A percentile compares a stretch with the other conserved stretches of the same genome.
Conservation (phyloP, 2,113 vertebrate species). For the Etheostoma cragini region DNA sequence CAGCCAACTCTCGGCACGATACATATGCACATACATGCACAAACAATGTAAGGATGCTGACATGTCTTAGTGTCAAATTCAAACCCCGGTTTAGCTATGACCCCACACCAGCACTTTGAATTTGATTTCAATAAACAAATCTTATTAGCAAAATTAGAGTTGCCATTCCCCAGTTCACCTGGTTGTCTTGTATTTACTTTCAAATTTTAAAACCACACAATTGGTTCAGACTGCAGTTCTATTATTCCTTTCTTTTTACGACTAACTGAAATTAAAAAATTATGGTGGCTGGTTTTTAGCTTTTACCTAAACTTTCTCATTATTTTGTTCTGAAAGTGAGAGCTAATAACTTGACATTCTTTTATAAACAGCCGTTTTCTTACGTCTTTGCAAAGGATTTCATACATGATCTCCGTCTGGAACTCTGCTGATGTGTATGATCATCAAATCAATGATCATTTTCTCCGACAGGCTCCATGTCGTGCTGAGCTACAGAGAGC, state of each 20-base stretch:
- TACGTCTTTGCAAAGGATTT: neutral
- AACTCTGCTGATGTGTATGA: neutral
- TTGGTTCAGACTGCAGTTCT: neutral
- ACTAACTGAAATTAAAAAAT: neutral
- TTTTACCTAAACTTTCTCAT: neutral
- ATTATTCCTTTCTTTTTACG: neutral
- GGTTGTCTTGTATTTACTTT: neutral
- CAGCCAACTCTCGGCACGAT: neutral
- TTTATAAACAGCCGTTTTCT: neutral
- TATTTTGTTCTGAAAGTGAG: neutral
- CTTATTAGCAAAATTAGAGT: neutral
- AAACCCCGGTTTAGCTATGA: neutral
- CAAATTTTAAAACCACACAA: neutral
- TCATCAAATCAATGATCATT: neutral
- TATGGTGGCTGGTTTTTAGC: neutral
- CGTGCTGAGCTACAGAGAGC: slow-evolving; percentile 92
- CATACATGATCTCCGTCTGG: neutral
- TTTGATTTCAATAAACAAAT: neutral
- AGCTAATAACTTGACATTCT: neutral
- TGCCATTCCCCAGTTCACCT: neutral
- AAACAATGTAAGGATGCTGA: neutral
- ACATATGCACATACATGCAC: neutral
- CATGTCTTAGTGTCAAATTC: neutral
- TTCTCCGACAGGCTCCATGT: slow-evolving; percentile 87
- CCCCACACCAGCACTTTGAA: neutral